phyloP scores from a whole-genome alignment of 2,888 invertebrate genomes.

The Clepsis dumicolana region DNA sequence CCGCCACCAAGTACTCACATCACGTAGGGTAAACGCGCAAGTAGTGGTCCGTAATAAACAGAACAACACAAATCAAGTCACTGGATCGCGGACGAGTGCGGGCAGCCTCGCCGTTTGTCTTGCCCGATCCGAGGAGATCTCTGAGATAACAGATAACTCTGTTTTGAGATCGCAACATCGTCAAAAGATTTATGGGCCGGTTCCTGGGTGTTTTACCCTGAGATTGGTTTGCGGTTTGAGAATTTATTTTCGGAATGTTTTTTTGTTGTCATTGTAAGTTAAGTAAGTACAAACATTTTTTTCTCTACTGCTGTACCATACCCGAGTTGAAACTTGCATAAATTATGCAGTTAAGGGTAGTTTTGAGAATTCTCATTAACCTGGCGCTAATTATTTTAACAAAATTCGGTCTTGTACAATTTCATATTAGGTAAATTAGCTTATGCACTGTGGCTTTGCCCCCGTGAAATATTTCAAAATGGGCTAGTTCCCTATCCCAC shows the following conservation, averaged over 20 bases:
- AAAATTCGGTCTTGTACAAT: no score
- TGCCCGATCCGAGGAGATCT: constrained; percentile 38
- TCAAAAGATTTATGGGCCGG: constrained; percentile 42
- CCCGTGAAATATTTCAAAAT: no score
- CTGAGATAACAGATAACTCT: constrained; percentile 43
- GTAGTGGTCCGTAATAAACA: constrained; percentile 40
- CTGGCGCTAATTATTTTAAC: no score
- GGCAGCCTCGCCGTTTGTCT: constrained; percentile 47
- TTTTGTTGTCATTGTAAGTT: no score
- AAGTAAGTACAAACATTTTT: no score
- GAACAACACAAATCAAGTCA: constrained; percentile 49
- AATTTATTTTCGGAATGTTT: not conserved
- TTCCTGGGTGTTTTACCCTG: constrained; percentile 36
- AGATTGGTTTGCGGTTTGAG: constrained; percentile 8
- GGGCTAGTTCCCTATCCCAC: no score
- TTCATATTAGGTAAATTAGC: no score
- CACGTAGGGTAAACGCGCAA: constrained; percentile 25
- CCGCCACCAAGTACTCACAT: constrained; percentile 1
- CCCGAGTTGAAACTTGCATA: no score
- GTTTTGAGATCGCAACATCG: constrained; percentile 38
- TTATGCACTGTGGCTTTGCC: no score
- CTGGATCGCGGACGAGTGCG: constrained; percentile 45
- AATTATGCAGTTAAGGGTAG: no score
- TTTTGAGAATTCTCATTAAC: no score
- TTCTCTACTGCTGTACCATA: no score